Evolutionary conservation across 1,140 invertebrate species (phyloP).

Genomic region (Drosophila willistoni): DNA sequence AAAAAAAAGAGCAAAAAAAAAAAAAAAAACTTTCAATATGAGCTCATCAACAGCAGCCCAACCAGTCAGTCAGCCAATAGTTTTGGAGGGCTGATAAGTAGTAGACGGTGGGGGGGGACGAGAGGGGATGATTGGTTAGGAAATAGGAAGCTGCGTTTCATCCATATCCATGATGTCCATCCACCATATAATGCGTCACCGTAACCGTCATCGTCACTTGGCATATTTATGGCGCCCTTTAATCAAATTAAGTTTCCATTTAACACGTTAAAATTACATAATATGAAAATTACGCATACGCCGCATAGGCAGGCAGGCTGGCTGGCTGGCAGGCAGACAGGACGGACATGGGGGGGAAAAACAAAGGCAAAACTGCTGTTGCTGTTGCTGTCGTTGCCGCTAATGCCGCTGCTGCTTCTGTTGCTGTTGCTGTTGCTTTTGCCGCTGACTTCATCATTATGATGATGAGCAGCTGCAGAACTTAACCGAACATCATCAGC

Average conservation of each 20-base stretch:
- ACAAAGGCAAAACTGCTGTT: slow-evolving; percentile 26
- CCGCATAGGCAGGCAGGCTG: slow-evolving; percentile 42
- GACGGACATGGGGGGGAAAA: slow-evolving; percentile 57
- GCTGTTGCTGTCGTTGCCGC: slow-evolving; percentile 16
- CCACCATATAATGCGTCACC: slow-evolving; percentile 51
- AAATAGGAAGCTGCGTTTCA: slow-evolving; percentile 56
- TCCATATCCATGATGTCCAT: slow-evolving; percentile 6
- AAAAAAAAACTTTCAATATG: slow-evolving; percentile 75
- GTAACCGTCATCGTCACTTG: slow-evolving; percentile 54
- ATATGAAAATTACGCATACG: slow-evolving; percentile 78
- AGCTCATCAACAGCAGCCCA: slow-evolving; percentile 61
- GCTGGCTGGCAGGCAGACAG: slow-evolving; percentile 7
- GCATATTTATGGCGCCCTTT: slow-evolving; percentile 68
- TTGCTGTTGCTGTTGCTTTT: not conserved
- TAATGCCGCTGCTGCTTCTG: slow-evolving; percentile 5
- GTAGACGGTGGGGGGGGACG: not conserved
- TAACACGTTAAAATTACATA: slow-evolving; percentile 73
- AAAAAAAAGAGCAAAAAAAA: slow-evolving; percentile 38
- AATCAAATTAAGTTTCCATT: slow-evolving; percentile 79
- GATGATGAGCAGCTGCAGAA: slow-evolving; percentile 51
- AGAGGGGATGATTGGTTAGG: not conserved
- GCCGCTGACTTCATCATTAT: slow-evolving; percentile 67
- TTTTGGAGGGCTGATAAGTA: slow-evolving; percentile 6
- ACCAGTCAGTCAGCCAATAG: not conserved
- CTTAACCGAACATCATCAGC: slow-evolving; percentile 62